Evolutionary conservation across 2,888 invertebrate species (phyloP), one percentile per base, ranked within the genome.

Genomic region (Dynastes hyllus): DNA sequence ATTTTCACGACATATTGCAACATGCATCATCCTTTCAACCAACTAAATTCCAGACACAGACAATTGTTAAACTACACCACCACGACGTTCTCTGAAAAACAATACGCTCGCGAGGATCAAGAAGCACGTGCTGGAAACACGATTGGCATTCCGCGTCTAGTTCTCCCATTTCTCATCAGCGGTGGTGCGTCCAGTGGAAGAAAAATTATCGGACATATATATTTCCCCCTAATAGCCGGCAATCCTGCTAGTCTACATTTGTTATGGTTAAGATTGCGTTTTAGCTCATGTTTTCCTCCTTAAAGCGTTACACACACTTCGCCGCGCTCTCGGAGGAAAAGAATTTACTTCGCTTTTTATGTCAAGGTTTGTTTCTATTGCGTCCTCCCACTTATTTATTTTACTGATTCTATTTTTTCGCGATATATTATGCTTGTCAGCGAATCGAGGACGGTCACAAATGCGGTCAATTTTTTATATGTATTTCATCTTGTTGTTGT

Each of bases 161-260:
- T 65, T 65, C 32, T 37, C 9, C 37, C 37, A 65, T 65, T 32
- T 65, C 32, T 65, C 37, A 65, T 65, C 65, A 65, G 8, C 32
- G 9, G 4, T 63, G 13, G 13, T 22, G 22, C 29, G 9, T 40
- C 65, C 65, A 40, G 65, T 37, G 13, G 65, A 32, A 65, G 13
- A 16, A 65, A 65, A 40, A 58, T 58, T 16, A 58, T 58, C 22
- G 16, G 55, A 22, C 55, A 22, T 58, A 58, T 65, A 65, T 65
- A 32, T 65, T 65, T 65, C 32, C 65, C 65, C n/a, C 55, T 65
- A 65, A 65, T 65, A 65, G 65, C n/a, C 65, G 11, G 13, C n/a
- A 65, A 65, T 65, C 37, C 37, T 40, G 40, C 32, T 32, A n/a
- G 65, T 65, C 65, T 40, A 65, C 65, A 32, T 65, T 65, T 65